Conservation (phyloP, 2,113 vertebrate genomes). For the Formicarius rufipectus region DNA sequence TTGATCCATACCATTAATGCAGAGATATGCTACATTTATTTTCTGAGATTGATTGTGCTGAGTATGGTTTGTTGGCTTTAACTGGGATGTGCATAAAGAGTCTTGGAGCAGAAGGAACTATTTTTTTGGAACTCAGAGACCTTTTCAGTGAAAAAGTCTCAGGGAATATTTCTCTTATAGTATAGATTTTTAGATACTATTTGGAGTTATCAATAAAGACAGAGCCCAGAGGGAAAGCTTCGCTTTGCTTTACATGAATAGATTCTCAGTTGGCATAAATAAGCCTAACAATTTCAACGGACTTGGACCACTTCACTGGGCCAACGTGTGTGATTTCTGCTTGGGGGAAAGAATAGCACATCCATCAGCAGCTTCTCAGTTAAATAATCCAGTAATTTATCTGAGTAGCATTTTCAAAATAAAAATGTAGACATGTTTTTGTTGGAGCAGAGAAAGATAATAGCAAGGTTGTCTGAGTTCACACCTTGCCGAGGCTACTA, state of each 20-base stretch:
- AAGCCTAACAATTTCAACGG: background rate
- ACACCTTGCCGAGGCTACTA: slow-evolving; percentile 4
- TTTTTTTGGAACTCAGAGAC: background rate
- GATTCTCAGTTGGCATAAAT: background rate
- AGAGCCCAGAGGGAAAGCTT: background rate
- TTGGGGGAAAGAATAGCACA: background rate
- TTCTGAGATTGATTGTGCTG: background rate
- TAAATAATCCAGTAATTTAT: background rate
- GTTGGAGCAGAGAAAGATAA: background rate
- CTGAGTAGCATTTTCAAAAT: background rate
- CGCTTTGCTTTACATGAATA: background rate
- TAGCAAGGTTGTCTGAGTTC: background rate
- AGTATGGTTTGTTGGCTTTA: background rate
- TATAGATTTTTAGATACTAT: background rate
- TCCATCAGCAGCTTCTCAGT: background rate
- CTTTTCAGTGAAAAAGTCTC: background rate
- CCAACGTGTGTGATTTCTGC: background rate
- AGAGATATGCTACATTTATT: background rate
- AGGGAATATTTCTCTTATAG: background rate
- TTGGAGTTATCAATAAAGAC: background rate
- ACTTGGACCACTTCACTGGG: background rate
- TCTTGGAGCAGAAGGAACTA: background rate
- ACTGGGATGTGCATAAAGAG: background rate
- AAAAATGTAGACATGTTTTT: background rate
- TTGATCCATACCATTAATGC: slow-evolving; percentile 17